Evolutionary conservation across 2,113 vertebrate species (phyloP).

Genomic region (Barbus barbus): DNA sequence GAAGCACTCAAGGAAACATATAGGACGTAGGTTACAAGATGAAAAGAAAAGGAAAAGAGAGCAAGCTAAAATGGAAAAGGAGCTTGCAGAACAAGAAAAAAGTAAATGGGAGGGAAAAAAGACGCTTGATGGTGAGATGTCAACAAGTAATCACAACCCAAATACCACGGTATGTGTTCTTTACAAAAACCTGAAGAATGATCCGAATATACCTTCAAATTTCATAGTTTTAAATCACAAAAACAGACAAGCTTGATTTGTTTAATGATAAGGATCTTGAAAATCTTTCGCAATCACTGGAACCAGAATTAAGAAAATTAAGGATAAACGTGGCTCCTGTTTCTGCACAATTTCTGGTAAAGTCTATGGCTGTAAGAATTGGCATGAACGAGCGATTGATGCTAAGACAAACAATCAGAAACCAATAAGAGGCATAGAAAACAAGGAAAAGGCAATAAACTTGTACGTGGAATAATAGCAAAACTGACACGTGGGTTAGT

Average conservation of each 20-base stretch:
- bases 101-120: not conserved
- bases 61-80: not conserved
- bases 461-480: constrained; percentile 6
- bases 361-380: not conserved
- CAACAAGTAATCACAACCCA: not conserved
- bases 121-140: not conserved
- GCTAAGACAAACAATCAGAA: not conserved
- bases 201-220: not conserved
- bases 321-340: too few species aligned
- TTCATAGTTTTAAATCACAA: not conserved
- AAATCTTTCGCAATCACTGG: not conserved
- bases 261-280: not conserved
- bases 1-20: constrained; percentile 36
- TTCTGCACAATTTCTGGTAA: too few species aligned
- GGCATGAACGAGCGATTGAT: not conserved
- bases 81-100: not conserved
- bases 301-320: not conserved
- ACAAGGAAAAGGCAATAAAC: constrained; percentile 26
- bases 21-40: not conserved
- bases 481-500: constrained; percentile 5
- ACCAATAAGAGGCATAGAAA: not conserved
- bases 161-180: constrained; percentile 8
- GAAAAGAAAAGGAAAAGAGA: not conserved
- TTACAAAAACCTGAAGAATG: constrained; percentile 11
- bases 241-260: not conserved